Percentiles rank a stretch among this genome's conserved stretches.
These are phyloP conservation scores for Plectrocnemia conspersa DNA, from an alignment of 1,140 invertebrate genomes.

Conservation along the genomic window DNA sequence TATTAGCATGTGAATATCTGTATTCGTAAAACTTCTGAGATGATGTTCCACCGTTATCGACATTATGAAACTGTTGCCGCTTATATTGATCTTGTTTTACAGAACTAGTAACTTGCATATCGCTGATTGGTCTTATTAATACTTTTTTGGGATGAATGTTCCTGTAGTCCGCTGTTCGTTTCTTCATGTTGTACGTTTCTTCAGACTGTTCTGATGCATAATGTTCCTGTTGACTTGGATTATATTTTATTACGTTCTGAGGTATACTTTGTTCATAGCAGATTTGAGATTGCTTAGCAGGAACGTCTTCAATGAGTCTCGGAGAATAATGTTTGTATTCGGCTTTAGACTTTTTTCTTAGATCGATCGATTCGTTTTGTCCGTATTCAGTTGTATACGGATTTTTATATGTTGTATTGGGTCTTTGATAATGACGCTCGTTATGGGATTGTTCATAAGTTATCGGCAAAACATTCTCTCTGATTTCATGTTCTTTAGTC, in stretches of 20 bases:
- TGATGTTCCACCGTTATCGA: background rate
- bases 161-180: slow-evolving; percentile 27
- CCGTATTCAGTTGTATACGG: background rate
- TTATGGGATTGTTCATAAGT: background rate
- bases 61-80: background rate
- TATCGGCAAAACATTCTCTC: background rate
- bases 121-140: slow-evolving; percentile 21
- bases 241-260: slow-evolving; percentile 11
- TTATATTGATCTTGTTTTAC: slow-evolving; percentile 1
- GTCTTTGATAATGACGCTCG: background rate
- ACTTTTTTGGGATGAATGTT: slow-evolving; percentile 33
- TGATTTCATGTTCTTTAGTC: slow-evolving; percentile 40
- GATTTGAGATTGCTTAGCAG: background rate
- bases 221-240: background rate
- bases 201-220: background rate
- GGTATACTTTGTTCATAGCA: background rate
- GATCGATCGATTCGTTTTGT: slow-evolving; percentile 11
- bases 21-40: background rate
- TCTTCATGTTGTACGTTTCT: background rate
- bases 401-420: background rate
- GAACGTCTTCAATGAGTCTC: background rate
- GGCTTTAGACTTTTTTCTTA: slow-evolving; percentile 22
- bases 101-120: background rate
- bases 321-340: slow-evolving; percentile 23
- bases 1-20: background rate